Base-by-base conservation (phyloP, 2,888 invertebrate genomes). In the Mechanitis messenoides region DNA sequence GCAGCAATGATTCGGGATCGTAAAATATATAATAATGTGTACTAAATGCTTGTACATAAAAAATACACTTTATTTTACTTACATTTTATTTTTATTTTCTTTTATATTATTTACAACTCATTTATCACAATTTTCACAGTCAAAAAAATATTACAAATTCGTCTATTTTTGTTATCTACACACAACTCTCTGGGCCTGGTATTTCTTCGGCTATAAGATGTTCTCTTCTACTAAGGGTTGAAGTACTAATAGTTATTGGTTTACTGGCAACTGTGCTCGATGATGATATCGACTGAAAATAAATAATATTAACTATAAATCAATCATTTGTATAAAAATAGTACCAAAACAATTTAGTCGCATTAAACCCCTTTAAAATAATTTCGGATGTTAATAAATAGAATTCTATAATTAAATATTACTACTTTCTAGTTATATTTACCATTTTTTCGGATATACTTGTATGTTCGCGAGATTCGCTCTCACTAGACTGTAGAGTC, bases 171-270 rank as follows among this genome's bases (percentile, higher is more conserved):
- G n/a, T 45, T 61, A 58, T 76, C 75, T 87, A 90, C 77, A 90
- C 90, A 84, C 90, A 90, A 76, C 90, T 90, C 69, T 90, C 90
- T 70, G 90, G 90, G 59, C 90, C 90, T 60, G 90, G 90, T 66
- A 90, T 87, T 70, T 89, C 89, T 74, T 90, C 90, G 1, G 90
- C 87, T 83, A 89, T 86, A 45, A 89, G 84, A 68, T 88, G 89
- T 67, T 87, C 88, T 75, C 90, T 76, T 74, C 87, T 87, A 72
- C 85, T 87, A 67, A 89, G 70, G 3, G 87, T 84, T 67, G 83
- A 74, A 35, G 76, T 81, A 38, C 81, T 80, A 62, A 82, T 74
- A 5, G 76, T 68, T 11, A 69, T 57, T 54, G 79, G 73, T 67
- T 85, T 85, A 72, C 77, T 84, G 55, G 80, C 71, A 33, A 75